These are phyloP conservation scores for Diabrotica virgifera DNA, from an alignment of 1,140 invertebrate species.

Conservation along the genomic window DNA sequence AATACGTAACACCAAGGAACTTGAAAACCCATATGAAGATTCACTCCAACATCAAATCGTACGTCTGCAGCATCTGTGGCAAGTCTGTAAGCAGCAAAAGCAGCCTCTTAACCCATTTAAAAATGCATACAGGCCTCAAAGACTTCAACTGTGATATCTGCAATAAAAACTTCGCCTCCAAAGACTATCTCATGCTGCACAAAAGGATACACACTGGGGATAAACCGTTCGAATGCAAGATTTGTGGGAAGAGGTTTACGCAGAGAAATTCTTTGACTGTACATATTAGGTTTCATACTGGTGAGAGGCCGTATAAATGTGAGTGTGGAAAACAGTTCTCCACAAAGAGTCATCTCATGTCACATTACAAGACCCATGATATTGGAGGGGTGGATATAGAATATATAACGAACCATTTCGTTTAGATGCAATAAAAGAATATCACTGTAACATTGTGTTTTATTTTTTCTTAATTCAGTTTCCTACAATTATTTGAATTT, in stretches of 20 bases:
- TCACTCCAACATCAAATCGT: constrained; percentile 61
- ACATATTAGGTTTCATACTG: constrained; percentile 68
- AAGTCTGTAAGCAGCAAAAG: constrained; percentile 46
- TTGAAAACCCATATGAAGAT: constrained; percentile 58
- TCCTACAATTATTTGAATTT: no score
- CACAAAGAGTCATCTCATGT: constrained; percentile 42
- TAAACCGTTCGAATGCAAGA: constrained; percentile 72
- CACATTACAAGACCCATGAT: constrained; percentile 41
- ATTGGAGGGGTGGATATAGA: constrained; percentile 36
- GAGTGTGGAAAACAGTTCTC: constrained; percentile 52
- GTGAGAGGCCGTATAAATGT: constrained; percentile 65
- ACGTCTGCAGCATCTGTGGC: constrained; percentile 53
- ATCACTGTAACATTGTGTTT: no score
- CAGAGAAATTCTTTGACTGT: constrained; percentile 52
- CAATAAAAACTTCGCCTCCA: constrained; percentile 61
- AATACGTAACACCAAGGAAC: constrained; percentile 24
- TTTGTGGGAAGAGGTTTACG: constrained; percentile 71
- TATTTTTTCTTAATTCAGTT: no score
- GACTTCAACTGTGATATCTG: constrained; percentile 44
- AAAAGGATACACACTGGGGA: constrained; percentile 69
- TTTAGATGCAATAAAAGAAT: neutral
- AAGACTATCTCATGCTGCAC: constrained; percentile 72
- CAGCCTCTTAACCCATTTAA: constrained; percentile 39
- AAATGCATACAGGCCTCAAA: constrained; percentile 46
- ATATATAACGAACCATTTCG: constrained; percentile 19